Base-by-base conservation (phyloP, 2,797 vertebrate genomes). In the Vultur gryphus region DNA sequence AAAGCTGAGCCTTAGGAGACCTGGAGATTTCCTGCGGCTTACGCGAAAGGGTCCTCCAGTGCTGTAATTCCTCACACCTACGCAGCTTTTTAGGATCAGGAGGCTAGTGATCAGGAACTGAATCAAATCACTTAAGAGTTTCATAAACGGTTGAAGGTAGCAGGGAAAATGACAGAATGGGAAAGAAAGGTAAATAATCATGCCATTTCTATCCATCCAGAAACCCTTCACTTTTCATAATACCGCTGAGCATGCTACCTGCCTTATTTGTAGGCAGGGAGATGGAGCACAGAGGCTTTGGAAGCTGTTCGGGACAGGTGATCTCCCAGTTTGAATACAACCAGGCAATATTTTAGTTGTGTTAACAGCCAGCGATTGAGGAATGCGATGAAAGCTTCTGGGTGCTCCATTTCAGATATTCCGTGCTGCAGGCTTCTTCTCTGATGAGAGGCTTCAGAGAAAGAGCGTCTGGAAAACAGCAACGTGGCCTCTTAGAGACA, bases 391-490 rank as follows among this genome's bases (percentile, higher is more conserved):
- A 83, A 89, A 95, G 73, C 72, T 89, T 89, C 75, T 87, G 65
- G 75, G 55, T 75, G 80, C 58, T 84, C 76, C 79, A 11, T 84
- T 89, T 96, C 90, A 77, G 90, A 80, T 77, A 70, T 82, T 93
- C 75, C 20, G 2, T 93, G 51, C 75, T 84, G 43, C 69, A 93
- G 49, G 59, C 55, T 95, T 43, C 73, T 90, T 92, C 89, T 94
- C 71, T 90, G 90, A 87, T 70, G 83, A 95, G 82, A 95, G 37
- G 64, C 94, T 88, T 95, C 75, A 84, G 44, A 82, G 79, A 95
- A 96, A 89, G 79, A 94, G 65, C 13, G 13, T 84, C 61, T 93
- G 91, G 89, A 96, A 96, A 90, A 90, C 61, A 87, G 77, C 39
- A 69, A 15, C 9, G 7, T 81, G 67, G 54, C 73, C 86, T 87